phyloP scores from a whole-genome alignment of 92 coral and sea anemone genomes.

The Heliopora coerulea region DNA sequence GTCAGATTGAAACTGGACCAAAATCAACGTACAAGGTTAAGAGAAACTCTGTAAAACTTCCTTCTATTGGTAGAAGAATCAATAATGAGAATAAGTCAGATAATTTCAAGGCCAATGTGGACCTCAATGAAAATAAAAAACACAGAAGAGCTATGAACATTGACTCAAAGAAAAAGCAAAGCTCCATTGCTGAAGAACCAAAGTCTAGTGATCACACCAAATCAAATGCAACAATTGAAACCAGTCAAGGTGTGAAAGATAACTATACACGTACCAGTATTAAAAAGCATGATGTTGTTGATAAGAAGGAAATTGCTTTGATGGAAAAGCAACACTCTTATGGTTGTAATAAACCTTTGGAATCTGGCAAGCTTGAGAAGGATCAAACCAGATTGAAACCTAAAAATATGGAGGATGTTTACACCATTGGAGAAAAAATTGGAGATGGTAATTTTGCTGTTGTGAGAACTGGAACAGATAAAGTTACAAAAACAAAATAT shows the following conservation, averaged over 20 bases:
- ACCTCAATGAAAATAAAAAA: background rate
- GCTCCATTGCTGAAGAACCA: constrained; percentile 9
- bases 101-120: background rate
- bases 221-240: background rate
- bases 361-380: background rate
- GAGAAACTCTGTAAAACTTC: constrained; percentile 62
- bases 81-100: constrained; percentile 1
- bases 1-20: background rate
- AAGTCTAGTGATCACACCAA: background rate
- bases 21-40: constrained; percentile 7
- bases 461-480: constrained; percentile 81
- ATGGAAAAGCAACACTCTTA: background rate
- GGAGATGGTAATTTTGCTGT: constrained; percentile 99
- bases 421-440: constrained; percentile 79
- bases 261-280: background rate
- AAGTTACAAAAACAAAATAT: constrained; percentile 66
- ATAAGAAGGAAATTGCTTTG: background rate
- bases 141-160: constrained; percentile 6
- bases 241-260: background rate
- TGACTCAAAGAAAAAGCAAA: constrained; percentile 14
- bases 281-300: background rate
- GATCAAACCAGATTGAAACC: background rate
- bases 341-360: background rate
- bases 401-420: constrained; percentile 76
- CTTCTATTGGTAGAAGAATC: constrained; percentile 55